Base-by-base conservation (phyloP, 2,113 vertebrate genomes). In the Ailurus styani region DNA sequence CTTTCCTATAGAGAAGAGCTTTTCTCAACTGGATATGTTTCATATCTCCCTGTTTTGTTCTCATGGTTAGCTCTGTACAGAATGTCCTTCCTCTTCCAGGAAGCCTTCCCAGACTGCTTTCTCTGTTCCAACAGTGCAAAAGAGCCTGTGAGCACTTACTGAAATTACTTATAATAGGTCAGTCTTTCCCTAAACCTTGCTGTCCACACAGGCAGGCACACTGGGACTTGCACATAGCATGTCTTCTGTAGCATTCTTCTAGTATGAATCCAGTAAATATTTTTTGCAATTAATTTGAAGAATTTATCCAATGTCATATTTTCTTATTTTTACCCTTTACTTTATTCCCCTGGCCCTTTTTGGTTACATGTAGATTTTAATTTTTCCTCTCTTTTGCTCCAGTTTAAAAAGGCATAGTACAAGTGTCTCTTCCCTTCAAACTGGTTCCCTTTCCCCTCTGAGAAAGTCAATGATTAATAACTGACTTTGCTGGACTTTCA, bases 391-490 rank as follows among this genome's bases (percentile, higher is more conserved):
- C 13, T 5, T 5, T 5, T 31, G 7, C 5, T 13, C 29, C 2
- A 64, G 3, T 78, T 96, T 47, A 21, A 66, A 79, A 93, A 81
- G 47, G 18, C n/a, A 47, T 70, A 54, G 27, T 72, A 3, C 18
- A 68, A 60, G 5, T 34, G 17, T 55, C 45, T 82, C 27, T 84
- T 78, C 37, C 21, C 27, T 62, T 62, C n/a, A 91, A 55, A 52
- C 31, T 31, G 54, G 55, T 55, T 54, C 73, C 17, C 62, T 85
- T 90, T 84, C 20, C 70, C 64, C 23, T 42, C 14, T 86, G 78
- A 87, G 79, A 47, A 87, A 87, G 82, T 95, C 96, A 94, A 64
- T 81, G 93, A 95, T 97, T 95, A 96, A 85, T 96, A 93, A 85
- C n/a, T 21, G 29, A 54, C 25, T 72, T 50, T 90, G 75, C 84